Base-by-base conservation (phyloP, 2,888 invertebrate species). In the Latrodectus elegans region DNA sequence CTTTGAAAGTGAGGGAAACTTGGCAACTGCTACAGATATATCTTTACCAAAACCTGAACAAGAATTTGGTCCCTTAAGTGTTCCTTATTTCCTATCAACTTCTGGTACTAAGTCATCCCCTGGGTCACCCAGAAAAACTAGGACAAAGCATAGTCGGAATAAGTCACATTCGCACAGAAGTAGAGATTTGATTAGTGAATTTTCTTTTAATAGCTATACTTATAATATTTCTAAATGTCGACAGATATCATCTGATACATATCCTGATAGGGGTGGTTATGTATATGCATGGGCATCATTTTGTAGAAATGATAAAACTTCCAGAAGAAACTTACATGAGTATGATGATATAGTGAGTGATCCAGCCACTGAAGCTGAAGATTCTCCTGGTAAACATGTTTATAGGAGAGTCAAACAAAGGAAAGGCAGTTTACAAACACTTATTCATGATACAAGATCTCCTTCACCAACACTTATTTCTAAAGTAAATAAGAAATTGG, bases 401-500 rank as follows among this genome's bases (percentile, higher is more conserved):
- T 84, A 88, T 60, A 88, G 74, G 26, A 88, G 82, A 60, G 80
- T 76, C 8, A 86, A 86, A 53, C 88, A 88, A 17, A 84, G 89
- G 49, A 89, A 89, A 53, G 89, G 88, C 9, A 89, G 88, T 60
- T 72, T 89, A 26, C 89, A 89, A 60, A 82, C 82, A 2, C 77
- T 84, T 1, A 80, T 88, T 65, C 84, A 82, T 49, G 77, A 87
- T 68, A 75, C 89, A 8, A 71, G 87, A 17, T 86, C 89, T 8
- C 77, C 84, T 8, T 89, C 90, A 17, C 78, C 84, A 8, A 81
- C 88, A 4, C 84, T 90, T 60, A 78, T 84, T 51, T 81, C 79
- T n/a, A 83, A 88, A 71, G 80, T 92, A 51, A 91, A 91, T 65
- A 77, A 84, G 12, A 92, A 92, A 89, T 90, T 92, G 78, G 91